Evolutionary conservation across 2,113 vertebrate species (phyloP).

Genomic region (Coregonus clupeaformis): DNA sequence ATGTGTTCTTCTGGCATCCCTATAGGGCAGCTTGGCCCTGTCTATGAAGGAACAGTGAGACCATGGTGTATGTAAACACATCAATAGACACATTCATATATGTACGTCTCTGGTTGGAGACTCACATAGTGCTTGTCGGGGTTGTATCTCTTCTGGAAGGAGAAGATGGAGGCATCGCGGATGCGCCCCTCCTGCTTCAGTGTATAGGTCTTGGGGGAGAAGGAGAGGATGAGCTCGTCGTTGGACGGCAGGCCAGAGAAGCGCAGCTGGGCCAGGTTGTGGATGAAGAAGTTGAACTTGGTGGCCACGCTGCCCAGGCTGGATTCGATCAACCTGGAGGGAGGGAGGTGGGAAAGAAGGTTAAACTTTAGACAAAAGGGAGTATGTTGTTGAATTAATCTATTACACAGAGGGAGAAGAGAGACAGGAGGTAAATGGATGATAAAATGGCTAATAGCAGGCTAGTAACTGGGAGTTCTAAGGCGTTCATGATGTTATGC

Average conservation of each 20-base stretch:
- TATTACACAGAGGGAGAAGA: not conserved
- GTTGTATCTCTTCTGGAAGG: conserved; percentile 97
- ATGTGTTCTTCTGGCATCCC: not conserved
- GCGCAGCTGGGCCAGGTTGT: conserved; percentile 94
- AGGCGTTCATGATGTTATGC: too few relatives aligned
- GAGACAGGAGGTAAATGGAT: not conserved
- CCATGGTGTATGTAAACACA: too few relatives aligned
- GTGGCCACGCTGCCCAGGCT: conserved; percentile 96
- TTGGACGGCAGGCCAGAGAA: conserved; percentile 94
- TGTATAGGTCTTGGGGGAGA: conserved; percentile 91
- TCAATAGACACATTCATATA: too few relatives aligned
- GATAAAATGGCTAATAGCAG: too few relatives aligned
- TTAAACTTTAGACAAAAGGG: not conserved
- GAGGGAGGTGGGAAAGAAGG: not conserved
- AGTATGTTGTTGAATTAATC: not conserved
- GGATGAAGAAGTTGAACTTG: conserved; percentile 99
- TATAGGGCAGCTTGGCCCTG: not conserved
- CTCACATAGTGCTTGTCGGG: conserved; percentile 98
- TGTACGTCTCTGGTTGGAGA: conserved; percentile 12
- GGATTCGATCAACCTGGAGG: conserved; percentile 89
- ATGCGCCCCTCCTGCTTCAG: conserved; percentile 93
- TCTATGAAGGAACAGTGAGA: too few relatives aligned
- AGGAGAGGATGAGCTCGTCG: conserved; percentile 94
- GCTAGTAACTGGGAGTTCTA: too few relatives aligned
- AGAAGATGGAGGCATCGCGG: conserved; percentile 88